Base-by-base conservation (phyloP, 2,113 vertebrate genomes). In the Fukomys damarensis region DNA sequence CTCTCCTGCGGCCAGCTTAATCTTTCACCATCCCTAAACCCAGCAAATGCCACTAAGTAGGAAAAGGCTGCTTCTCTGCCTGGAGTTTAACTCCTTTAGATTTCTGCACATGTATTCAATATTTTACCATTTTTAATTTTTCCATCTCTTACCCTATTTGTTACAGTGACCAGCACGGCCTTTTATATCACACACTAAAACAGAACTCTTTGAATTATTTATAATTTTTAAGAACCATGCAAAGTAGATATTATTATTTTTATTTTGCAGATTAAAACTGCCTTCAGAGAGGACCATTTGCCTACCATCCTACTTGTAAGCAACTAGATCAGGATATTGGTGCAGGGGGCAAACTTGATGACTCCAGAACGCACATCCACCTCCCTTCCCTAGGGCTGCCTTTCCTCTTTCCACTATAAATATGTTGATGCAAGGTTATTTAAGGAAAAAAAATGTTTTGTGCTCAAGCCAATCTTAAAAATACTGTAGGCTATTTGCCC, bases 391-490 rank as follows among this genome's bases (percentile, higher is more conserved):
- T 41, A 5, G 0, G 5, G 9, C 2, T 14, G 5, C 43, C 7
- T 66, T 59, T 43, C 11, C 13, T 83, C 24, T 70, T 43, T 32
- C 65, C 9, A 35, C 56, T 93, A 46, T 28, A 65, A 72, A 63
- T 32, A 56, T 20, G 46, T 7, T 28, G 10, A 72, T 32, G 17
- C 28, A 79, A 91, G 86, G 49, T 82, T 83, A 79, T 65, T 91
- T 17, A 5, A 76, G 41, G 2, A 24, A 30, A 20, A n/a, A 54
- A 28, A 10, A 3, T 19, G 32, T 79, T 89, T n/a, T 79, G 83
- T 83, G 80, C 13, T 95, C 58, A 72, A 72, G 46, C 38, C n/a
- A 81, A 30, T 70, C 63, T 63, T 66, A 95, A 65, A 72, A 89
- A 74, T 30, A 10, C 49, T 74, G 17, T 17, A 63, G 72, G 54